A percentile compares a stretch with the other conserved stretches of the same genome.
phyloP scores from a whole-genome alignment of 2,797 vertebrate species.

The Lithobates sylvaticus region DNA sequence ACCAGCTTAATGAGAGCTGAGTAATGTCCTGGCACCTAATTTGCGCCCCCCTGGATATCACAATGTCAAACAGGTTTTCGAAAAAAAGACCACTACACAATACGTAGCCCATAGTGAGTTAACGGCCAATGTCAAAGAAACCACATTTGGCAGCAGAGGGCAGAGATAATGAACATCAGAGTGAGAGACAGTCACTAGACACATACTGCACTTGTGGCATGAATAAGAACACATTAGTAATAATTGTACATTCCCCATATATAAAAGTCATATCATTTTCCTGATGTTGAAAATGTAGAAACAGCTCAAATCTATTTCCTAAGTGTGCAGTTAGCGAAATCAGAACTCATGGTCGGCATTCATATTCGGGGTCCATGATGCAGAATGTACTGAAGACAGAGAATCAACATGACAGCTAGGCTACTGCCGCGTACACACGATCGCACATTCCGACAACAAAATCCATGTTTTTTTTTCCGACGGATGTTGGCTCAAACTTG shows the following conservation, averaged over 20 bases:
- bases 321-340: too few species aligned
- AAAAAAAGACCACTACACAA: conserved; percentile 32
- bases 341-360: too few species aligned
- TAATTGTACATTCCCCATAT: not conserved
- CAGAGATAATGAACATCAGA: conserved; percentile 10
- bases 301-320: too few species aligned
- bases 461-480: too few species aligned
- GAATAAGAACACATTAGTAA: not conserved
- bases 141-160: conserved; percentile 1
- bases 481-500: too few species aligned
- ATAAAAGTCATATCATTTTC: not conserved
- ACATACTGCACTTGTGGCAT: not conserved
- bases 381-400: too few species aligned
- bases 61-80: conserved; percentile 49
- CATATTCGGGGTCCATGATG: too few species aligned
- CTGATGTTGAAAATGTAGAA: too few species aligned
- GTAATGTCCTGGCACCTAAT: conserved; percentile 49
- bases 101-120: not conserved
- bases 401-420: too few species aligned
- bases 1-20: conserved; percentile 43
- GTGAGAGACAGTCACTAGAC: not conserved
- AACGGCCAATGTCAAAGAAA: conserved; percentile 32
- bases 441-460: too few species aligned
- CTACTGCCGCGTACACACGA: too few species aligned
- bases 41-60: conserved; percentile 16